phyloP scores from a whole-genome alignment of 2,888 invertebrate genomes.

The Cetonia aurata region DNA sequence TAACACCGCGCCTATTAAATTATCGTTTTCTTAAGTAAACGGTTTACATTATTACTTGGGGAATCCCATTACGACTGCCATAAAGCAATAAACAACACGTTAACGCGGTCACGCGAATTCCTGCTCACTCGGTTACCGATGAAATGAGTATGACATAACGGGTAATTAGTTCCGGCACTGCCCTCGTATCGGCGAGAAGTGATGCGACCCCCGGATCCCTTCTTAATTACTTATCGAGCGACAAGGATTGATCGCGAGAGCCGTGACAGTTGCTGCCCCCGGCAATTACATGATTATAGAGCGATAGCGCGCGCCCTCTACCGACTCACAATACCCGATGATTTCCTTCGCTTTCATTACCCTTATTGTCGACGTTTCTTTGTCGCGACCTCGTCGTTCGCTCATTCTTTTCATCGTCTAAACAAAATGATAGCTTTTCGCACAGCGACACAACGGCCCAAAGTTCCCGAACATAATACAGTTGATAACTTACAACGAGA shows the following conservation, averaged over 20 bases:
- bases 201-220: constrained; percentile 54
- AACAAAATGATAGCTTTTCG: constrained; percentile 64
- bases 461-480: constrained; percentile 58
- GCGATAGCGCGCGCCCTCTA: constrained; percentile 52
- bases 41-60: constrained; percentile 22
- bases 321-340: constrained; percentile 62
- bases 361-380: constrained; percentile 61
- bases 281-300: constrained; percentile 64
- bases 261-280: constrained; percentile 58
- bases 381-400: constrained; percentile 54
- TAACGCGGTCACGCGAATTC: constrained; percentile 36
- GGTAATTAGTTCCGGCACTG: constrained; percentile 39
- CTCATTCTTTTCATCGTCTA: constrained; percentile 59
- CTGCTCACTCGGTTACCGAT: constrained; percentile 35
- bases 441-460: constrained; percentile 47
- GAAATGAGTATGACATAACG: constrained; percentile 38
- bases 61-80: constrained; percentile 35
- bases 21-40: constrained; percentile 13
- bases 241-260: constrained; percentile 66
- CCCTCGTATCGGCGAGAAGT: constrained; percentile 46
- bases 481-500: constrained; percentile 44
- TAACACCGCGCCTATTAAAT: constrained; percentile 20
- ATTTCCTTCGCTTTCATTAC: constrained; percentile 66
- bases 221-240: constrained; percentile 61
- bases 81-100: constrained; percentile 36